These are phyloP conservation scores for Amblyraja radiata DNA, from an alignment of 2,797 vertebrate genomes.

Conservation along the genomic window DNA sequence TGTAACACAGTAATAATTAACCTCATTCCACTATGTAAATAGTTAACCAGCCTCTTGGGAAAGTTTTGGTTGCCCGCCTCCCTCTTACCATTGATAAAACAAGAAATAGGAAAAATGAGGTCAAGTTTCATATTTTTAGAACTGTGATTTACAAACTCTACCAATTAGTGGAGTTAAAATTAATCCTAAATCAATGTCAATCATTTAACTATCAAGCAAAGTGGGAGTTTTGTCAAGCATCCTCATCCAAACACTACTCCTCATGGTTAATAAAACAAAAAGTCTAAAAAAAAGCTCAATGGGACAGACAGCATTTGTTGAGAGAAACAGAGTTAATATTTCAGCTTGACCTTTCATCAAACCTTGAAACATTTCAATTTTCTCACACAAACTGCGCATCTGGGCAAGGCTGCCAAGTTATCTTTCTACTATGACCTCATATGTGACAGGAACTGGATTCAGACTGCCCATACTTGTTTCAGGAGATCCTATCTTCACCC, in stretches of 20 bases:
- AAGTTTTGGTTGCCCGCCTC: neutral
- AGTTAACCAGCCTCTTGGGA: neutral
- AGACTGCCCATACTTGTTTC: conserved; percentile 12
- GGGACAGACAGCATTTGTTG: too few species aligned
- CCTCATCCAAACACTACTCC: neutral
- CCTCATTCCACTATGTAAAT: neutral
- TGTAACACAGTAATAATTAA: neutral
- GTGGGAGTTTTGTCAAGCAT: neutral
- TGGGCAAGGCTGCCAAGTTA: neutral
- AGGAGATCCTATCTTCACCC: neutral
- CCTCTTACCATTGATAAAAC: neutral
- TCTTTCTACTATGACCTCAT: neutral
- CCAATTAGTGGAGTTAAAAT: neutral
- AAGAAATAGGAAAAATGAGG: neutral
- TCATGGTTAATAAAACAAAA: neutral
- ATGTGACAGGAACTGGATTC: neutral
- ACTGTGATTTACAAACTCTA: neutral
- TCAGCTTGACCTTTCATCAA: too few species aligned
- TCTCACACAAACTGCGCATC: neutral
- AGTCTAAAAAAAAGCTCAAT: too few species aligned
- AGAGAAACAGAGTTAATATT: too few species aligned
- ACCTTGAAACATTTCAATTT: neutral
- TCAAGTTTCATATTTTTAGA: neutral
- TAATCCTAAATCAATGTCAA: neutral
- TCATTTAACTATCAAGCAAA: neutral